Percentiles rank a stretch among this genome's conserved stretches.
Evolutionary conservation across 2,113 vertebrate species (phyloP).

Genomic region (Oncorhynchus masou): DNA sequence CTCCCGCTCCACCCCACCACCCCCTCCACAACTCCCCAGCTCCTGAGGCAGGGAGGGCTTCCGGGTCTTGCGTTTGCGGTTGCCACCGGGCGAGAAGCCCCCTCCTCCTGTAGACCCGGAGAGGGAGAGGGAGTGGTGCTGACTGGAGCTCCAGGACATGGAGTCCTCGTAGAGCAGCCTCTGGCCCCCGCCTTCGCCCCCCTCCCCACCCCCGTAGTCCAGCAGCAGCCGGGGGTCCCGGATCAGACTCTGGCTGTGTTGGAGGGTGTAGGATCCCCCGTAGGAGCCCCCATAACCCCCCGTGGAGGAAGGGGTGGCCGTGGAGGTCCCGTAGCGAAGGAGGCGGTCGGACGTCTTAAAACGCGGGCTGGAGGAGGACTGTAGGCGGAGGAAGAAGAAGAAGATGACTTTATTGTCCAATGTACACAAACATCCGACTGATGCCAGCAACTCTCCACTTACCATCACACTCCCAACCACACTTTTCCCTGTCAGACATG

Average conservation of each 20-base stretch:
- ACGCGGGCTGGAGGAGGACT: constrained; percentile 89
- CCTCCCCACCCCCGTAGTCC: constrained; percentile 87
- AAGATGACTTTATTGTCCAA: no score
- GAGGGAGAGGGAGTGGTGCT: constrained; percentile 84
- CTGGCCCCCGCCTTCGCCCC: constrained; percentile 58
- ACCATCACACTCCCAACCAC: no score
- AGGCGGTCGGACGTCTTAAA: constrained; percentile 81
- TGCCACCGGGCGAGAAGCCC: constrained; percentile 81
- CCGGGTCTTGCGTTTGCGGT: constrained; percentile 89
- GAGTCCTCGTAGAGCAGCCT: constrained; percentile 80
- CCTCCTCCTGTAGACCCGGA: constrained; percentile 25
- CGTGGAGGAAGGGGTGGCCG: constrained; percentile 52
- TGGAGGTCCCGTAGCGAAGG: constrained; percentile 78
- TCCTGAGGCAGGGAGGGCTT: constrained; percentile 86
- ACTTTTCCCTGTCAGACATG: no score
- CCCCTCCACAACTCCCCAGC: constrained; percentile 46
- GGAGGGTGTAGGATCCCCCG: constrained; percentile 88
- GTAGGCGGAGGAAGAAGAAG: no score
- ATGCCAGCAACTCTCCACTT: no score
- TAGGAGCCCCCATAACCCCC: constrained; percentile 69
- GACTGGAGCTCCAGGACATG: constrained; percentile 83
- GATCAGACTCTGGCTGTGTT: constrained; percentile 86
- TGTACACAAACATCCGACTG: no score
- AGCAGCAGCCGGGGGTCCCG: constrained; percentile 85
- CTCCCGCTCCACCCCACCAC: constrained; percentile 49